phyloP scores from a whole-genome alignment of 2,113 vertebrate species.

The Gavia stellata region DNA sequence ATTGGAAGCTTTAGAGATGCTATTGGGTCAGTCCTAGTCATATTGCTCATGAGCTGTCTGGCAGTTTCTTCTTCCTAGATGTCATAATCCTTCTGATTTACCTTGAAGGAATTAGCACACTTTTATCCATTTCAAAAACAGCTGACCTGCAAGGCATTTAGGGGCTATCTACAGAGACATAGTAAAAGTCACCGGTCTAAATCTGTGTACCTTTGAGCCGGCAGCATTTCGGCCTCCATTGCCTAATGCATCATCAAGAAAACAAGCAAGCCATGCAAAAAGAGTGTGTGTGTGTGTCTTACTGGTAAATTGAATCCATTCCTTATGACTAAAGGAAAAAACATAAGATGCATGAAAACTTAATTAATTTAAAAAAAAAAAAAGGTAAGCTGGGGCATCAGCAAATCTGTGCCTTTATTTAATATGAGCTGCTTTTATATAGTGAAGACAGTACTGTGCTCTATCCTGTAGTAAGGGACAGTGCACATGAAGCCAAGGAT shows the following conservation, averaged over 20 bases:
- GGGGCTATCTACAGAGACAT: neutral
- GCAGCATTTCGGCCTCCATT: neutral
- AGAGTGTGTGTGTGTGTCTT: neutral
- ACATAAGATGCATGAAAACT: neutral
- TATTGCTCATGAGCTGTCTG: slow-evolving; percentile 39
- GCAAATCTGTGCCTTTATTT: neutral
- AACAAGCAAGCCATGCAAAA: neutral
- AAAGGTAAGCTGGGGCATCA: neutral
- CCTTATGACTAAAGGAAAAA: neutral
- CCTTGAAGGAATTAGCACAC: slow-evolving; percentile 47
- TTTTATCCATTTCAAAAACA: slow-evolving; percentile 25
- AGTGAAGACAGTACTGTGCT: neutral
- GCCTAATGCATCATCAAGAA: neutral
- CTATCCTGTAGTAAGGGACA: neutral
- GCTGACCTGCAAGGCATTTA: slow-evolving; percentile 32
- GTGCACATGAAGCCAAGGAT: neutral
- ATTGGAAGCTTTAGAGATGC: slow-evolving; percentile 59
- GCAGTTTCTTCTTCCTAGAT: slow-evolving; percentile 34
- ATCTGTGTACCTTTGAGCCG: neutral
- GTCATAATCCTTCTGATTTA: slow-evolving; percentile 34
- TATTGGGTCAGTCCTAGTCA: slow-evolving; percentile 65
- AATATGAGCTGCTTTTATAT: neutral
- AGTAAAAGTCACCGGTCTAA: slow-evolving; percentile 5
- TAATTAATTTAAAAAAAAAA: neutral
- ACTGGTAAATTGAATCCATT: neutral